Evolutionary conservation across 2,888 invertebrate genomes (phyloP).

Genomic region (Polydrusus tereticollis): DNA sequence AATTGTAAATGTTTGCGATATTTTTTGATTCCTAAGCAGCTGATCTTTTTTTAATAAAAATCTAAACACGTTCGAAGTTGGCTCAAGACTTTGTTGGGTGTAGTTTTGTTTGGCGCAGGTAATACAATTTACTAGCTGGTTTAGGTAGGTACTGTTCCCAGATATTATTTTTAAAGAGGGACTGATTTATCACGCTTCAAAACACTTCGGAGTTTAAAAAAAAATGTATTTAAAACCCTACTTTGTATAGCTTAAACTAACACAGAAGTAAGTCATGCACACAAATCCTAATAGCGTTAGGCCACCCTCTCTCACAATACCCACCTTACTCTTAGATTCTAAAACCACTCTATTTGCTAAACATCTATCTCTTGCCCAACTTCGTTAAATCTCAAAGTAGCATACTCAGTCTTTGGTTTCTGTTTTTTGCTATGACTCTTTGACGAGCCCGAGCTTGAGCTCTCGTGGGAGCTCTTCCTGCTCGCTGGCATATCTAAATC

Average conservation of each 20-base stretch:
- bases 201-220: too few relatives aligned
- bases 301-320: constrained; percentile 48
- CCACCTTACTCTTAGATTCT: constrained; percentile 30
- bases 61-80: too few relatives aligned
- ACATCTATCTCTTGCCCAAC: constrained; percentile 78
- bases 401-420: constrained; percentile 72
- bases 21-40: too few relatives aligned
- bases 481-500: constrained; percentile 66
- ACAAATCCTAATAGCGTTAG: background rate
- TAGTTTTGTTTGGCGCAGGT: too few relatives aligned
- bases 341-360: constrained; percentile 66
- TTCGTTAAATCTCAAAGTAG: constrained; percentile 77
- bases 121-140: too few relatives aligned
- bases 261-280: background rate
- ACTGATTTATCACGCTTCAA: too few relatives aligned
- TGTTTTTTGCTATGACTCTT: constrained; percentile 60
- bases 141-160: too few relatives aligned
- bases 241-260: background rate
- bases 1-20: too few relatives aligned
- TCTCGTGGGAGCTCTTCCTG: constrained; percentile 55
- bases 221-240: background rate
- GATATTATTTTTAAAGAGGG: too few relatives aligned
- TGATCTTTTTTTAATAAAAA: too few relatives aligned
- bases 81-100: too few relatives aligned
- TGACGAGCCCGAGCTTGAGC: constrained; percentile 48